A percentile compares a stretch with the other conserved stretches of the same genome.
Conservation (phyloP, 2,888 invertebrate genomes). For the Plusia festucae region DNA sequence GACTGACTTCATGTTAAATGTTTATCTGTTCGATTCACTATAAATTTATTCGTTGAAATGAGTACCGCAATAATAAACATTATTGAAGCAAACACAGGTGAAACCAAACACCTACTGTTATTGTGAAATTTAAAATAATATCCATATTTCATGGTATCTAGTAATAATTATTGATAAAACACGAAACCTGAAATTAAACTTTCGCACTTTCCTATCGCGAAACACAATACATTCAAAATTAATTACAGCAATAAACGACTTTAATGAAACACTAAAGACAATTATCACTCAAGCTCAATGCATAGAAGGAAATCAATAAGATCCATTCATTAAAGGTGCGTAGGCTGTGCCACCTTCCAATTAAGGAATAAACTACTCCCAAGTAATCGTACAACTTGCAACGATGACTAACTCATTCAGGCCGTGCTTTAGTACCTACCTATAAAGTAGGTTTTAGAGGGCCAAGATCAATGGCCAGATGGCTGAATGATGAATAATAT, state of each 20-base stretch:
- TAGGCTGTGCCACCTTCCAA: constrained; percentile 44
- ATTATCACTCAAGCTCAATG: constrained; percentile 34
- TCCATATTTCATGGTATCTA: too few species aligned
- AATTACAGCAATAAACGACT: neutral
- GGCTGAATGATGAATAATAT: neutral
- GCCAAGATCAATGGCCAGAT: constrained; percentile 4
- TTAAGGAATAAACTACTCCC: constrained; percentile 44
- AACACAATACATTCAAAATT: neutral
- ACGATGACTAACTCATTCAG: constrained; percentile 34
- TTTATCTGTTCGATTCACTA: too few species aligned
- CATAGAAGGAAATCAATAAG: constrained; percentile 34
- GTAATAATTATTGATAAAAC: too few species aligned
- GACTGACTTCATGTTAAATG: too few species aligned
- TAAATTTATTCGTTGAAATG: too few species aligned
- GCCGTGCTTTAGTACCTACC: constrained; percentile 15
- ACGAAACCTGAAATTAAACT: neutral
- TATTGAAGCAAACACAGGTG: too few species aligned
- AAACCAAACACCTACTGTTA: too few species aligned
- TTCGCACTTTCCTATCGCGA: neutral
- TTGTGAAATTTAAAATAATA: too few species aligned
- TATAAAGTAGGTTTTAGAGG: constrained; percentile 3
- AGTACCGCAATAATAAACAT: too few species aligned
- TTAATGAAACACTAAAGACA: constrained; percentile 14
- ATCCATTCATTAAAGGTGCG: constrained; percentile 47
- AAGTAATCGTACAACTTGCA: constrained; percentile 33